These are phyloP conservation scores for Formica selysi DNA, from an alignment of 1,140 invertebrate genomes.

Conservation along the genomic window DNA sequence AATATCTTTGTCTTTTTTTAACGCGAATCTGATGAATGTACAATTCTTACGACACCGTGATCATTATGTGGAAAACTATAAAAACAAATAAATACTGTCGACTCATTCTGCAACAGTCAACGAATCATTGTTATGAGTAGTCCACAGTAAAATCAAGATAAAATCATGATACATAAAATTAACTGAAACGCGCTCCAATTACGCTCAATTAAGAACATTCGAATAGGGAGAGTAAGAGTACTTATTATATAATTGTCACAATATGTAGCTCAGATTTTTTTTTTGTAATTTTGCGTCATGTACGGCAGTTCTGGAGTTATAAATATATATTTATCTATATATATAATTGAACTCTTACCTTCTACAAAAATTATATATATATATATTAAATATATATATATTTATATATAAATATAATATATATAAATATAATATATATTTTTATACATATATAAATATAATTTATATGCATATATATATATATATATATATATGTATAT, in stretches of 20 bases:
- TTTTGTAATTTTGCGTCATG: slow-evolving; percentile 63
- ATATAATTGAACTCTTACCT: slow-evolving; percentile 55
- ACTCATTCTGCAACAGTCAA: slow-evolving; percentile 65
- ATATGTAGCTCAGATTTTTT: slow-evolving; percentile 29
- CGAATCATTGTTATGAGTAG: slow-evolving; percentile 68
- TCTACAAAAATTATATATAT: slow-evolving; percentile 49
- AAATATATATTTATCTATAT: slow-evolving; percentile 35
- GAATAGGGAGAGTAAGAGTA: slow-evolving; percentile 75
- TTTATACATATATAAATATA: too few species aligned
- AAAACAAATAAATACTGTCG: slow-evolving; percentile 52
- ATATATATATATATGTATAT: background rate
- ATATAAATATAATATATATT: slow-evolving; percentile 3
- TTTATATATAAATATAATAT: too few species aligned
- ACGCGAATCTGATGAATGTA: background rate
- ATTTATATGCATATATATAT: too few species aligned
- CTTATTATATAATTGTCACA: slow-evolving; percentile 21
- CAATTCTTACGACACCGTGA: slow-evolving; percentile 24
- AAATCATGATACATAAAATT: slow-evolving; percentile 69
- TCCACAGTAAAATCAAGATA: slow-evolving; percentile 69
- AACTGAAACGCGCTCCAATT: slow-evolving; percentile 64
- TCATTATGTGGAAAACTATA: background rate
- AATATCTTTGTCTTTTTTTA: background rate
- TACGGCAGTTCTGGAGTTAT: slow-evolving; percentile 27
- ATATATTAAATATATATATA: too few species aligned
- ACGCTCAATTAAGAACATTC: slow-evolving; percentile 65